Evolutionary conservation across 2,113 vertebrate species (phyloP).

Genomic region (Nanger granti): DNA sequence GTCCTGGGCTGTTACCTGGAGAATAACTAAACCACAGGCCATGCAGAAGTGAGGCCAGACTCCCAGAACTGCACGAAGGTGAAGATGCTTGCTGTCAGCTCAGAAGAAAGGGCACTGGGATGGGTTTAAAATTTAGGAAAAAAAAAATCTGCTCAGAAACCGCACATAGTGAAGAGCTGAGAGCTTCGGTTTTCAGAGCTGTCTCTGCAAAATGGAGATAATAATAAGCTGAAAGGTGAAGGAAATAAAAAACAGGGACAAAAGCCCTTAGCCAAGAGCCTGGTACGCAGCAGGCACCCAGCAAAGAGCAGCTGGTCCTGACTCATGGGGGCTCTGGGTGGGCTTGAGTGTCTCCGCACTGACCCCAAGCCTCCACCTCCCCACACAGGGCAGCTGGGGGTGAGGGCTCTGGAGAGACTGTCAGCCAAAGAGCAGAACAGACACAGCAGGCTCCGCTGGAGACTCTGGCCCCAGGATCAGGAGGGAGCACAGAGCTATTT

Average conservation of each 20-base stretch:
- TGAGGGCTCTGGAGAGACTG: neutral
- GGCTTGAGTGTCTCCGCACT: rapidly evolving
- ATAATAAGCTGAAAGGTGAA: neutral
- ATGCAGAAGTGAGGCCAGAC: neutral
- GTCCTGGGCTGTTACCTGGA: neutral
- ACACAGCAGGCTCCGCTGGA: neutral
- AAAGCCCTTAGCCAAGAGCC: neutral
- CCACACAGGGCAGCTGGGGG: neutral
- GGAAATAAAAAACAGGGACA: rapidly evolving
- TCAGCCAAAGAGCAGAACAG: neutral
- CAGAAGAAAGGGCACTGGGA: neutral
- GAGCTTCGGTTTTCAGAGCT: neutral
- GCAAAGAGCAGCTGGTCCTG: neutral
- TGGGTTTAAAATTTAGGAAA: no score
- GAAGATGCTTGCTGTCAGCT: neutral
- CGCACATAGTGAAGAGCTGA: neutral
- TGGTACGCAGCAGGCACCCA: neutral
- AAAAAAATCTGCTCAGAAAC: neutral
- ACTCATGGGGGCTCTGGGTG: rapidly evolving
- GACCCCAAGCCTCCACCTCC: neutral
- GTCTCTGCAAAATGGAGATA: neutral
- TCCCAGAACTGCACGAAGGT: neutral
- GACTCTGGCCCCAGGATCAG: neutral
- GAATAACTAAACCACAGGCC: neutral
- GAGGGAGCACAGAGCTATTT: neutral